Percentiles rank a stretch among this genome's conserved stretches.
Conservation (phyloP, 2,797 vertebrate genomes). For the Darevskia nairensis region DNA sequence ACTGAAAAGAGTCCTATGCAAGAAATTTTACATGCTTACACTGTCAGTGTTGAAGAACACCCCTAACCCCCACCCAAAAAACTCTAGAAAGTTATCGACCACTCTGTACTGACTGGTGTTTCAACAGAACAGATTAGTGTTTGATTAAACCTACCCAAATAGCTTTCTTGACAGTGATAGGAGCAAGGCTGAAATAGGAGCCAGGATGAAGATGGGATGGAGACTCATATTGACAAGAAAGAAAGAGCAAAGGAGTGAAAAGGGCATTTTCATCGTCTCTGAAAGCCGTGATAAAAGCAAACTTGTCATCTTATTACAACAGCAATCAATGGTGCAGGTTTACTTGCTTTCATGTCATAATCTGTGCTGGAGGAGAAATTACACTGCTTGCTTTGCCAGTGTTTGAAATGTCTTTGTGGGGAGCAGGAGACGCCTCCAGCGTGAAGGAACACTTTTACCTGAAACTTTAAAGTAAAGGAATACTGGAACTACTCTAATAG, state of each 20-base stretch:
- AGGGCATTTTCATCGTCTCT: slow-evolving; percentile 69
- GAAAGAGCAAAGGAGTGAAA: slow-evolving; percentile 65
- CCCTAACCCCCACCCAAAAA: not conserved
- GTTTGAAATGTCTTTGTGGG: slow-evolving; percentile 30
- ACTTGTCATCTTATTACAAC: slow-evolving; percentile 71
- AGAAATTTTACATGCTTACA: not conserved
- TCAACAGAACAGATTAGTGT: not conserved
- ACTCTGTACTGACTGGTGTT: not conserved
- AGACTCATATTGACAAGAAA: slow-evolving; percentile 58
- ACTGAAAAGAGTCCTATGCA: not conserved
- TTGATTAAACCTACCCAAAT: slow-evolving; percentile 25
- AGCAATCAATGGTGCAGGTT: slow-evolving; percentile 66
- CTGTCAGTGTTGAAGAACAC: not conserved
- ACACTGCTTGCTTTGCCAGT: slow-evolving; percentile 66
- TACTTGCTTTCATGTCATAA: slow-evolving; percentile 69
- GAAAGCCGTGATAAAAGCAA: slow-evolving; percentile 65
- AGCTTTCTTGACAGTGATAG: slow-evolving; percentile 6
- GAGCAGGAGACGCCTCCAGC: not conserved
- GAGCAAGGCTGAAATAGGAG: slow-evolving; percentile 19
- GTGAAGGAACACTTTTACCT: not conserved
- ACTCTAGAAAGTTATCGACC: not conserved
- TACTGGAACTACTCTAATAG: not conserved
- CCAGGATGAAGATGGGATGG: not conserved
- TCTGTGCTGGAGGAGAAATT: slow-evolving; percentile 64
- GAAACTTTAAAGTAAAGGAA: slow-evolving; percentile 5